Conservation (phyloP, 2,113 vertebrate genomes). For the Vimba vimba region DNA sequence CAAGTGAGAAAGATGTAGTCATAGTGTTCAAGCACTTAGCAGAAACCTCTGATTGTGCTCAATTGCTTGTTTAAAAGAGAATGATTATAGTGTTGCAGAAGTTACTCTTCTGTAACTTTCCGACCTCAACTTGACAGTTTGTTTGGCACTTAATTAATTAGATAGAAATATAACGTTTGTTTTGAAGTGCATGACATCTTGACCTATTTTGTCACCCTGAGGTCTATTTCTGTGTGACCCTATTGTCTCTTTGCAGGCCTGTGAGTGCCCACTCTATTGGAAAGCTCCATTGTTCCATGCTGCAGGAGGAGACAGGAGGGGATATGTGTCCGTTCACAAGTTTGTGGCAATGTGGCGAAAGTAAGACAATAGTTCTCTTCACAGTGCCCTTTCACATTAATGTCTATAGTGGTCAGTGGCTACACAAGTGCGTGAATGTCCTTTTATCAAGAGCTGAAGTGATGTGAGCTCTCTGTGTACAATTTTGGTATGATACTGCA, state of each 20-base stretch:
- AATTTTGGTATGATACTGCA: not conserved
- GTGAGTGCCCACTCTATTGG: conserved; percentile 94
- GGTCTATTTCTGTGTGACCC: conserved; percentile 14
- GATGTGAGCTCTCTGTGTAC: not conserved
- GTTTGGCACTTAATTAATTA: not conserved
- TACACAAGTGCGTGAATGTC: not conserved
- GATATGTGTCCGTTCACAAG: conserved; percentile 93
- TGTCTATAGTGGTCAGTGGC: not conserved
- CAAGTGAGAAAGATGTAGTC: conserved; percentile 27
- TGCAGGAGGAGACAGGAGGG: conserved; percentile 91
- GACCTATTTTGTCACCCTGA: not conserved
- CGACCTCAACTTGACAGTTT: no score
- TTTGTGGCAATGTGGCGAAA: conserved; percentile 97
- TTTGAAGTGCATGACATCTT: not conserved
- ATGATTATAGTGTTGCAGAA: not conserved
- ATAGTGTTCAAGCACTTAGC: conserved; percentile 28
- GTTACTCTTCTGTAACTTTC: not conserved
- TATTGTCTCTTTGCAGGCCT: conserved; percentile 78
- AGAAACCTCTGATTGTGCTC: not conserved
- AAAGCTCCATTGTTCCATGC: conserved; percentile 90
- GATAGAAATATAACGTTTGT: not conserved
- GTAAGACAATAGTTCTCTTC: conserved; percentile 82
- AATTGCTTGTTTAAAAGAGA: conserved; percentile 1
- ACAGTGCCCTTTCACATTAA: conserved; percentile 31
- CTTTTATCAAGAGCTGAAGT: not conserved